Base-by-base conservation (phyloP, 1,140 invertebrate genomes). In the Varroa destructor region DNA sequence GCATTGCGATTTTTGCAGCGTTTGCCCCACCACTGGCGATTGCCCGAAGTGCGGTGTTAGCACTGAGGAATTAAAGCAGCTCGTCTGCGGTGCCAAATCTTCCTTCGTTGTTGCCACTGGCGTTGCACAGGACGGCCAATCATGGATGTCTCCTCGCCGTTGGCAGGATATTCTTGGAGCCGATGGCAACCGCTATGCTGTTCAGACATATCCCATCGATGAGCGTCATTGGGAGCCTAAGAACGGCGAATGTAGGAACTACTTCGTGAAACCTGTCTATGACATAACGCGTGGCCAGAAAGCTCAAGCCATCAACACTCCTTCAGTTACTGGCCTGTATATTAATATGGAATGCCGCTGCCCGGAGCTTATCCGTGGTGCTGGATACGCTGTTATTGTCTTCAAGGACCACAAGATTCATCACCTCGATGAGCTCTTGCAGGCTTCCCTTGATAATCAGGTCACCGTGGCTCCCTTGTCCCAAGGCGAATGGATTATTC, bases 151-250 rank as follows among this genome's bases (percentile, higher is more conserved):
- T 67, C 61, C 61, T 8, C 61, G 61, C 8, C 61, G 61, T 8
- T 67, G 61, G 61, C 61, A 67, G 46, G 61, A 67, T 40, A 67
- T 67, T 37, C 46, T 67, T 46, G 61, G 61, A 40, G 61, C 61
- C 37, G 40, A 67, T 25, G 61, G 61, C 14, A 14, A 12, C 46
- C 61, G 61, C 36, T 67, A 67, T 46, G 61, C 61, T 8, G 37
- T 67, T 46, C 40, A 67, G 36, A 40, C 40, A 12, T 67, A 43
- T 46, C 61, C 61, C 61, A 40, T 67, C 8, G 61, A 67, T 46
- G 61, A 67, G 8, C 12, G 61, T 67, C 61, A 67, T 12, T 67
- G 61, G 61, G 61, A 67, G 40, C 40, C 6, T 42, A 42, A 67
- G 61, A 37, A 67, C 37, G 46, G 61, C 61, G 3, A 12, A 1